phyloP scores from a whole-genome alignment of 2,797 vertebrate species.

The Selene dorsalis region DNA sequence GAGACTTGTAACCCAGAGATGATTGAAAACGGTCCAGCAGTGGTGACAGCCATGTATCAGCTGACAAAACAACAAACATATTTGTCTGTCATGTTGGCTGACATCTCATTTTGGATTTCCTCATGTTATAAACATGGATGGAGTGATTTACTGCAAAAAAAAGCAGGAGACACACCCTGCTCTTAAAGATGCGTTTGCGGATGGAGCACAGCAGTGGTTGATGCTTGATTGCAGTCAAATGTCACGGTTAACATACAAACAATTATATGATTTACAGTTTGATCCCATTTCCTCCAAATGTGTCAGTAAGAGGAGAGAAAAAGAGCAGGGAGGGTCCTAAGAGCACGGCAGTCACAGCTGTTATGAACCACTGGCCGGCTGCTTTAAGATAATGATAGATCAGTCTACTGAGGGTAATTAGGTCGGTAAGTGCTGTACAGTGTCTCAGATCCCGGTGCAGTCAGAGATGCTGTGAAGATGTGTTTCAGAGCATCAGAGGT shows the following conservation, averaged over 20 bases:
- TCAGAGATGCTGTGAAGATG: constrained; percentile 26
- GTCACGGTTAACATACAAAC: not conserved
- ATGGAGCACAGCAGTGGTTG: no score
- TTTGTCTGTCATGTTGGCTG: constrained; percentile 57
- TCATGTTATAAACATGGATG: constrained; percentile 29
- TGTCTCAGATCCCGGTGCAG: constrained; percentile 37
- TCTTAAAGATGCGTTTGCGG: not conserved
- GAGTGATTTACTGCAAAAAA: constrained; percentile 17
- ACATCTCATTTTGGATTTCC: constrained; percentile 48
- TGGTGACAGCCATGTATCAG: constrained; percentile 53
- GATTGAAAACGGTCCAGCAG: constrained; percentile 63
- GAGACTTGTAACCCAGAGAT: constrained; percentile 69
- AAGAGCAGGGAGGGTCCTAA: constrained; percentile 8
- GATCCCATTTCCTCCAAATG: constrained; percentile 11
- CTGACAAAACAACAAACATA: constrained; percentile 68
- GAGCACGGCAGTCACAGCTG: constrained; percentile 9
- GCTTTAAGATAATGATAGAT: constrained; percentile 37
- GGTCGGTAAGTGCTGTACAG: constrained; percentile 26
- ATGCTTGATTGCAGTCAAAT: not conserved
- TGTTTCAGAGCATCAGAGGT: constrained; percentile 26
- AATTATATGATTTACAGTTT: constrained; percentile 11
- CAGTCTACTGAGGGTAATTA: constrained; percentile 40
- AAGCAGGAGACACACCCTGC: not conserved
- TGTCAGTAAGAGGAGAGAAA: constrained; percentile 5
- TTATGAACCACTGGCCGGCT: constrained; percentile 28